Percentiles rank a stretch among this genome's conserved stretches.
These are phyloP conservation scores for Ceyx margarethae DNA, from an alignment of 2,113 vertebrate species.

Conservation along the genomic window DNA sequence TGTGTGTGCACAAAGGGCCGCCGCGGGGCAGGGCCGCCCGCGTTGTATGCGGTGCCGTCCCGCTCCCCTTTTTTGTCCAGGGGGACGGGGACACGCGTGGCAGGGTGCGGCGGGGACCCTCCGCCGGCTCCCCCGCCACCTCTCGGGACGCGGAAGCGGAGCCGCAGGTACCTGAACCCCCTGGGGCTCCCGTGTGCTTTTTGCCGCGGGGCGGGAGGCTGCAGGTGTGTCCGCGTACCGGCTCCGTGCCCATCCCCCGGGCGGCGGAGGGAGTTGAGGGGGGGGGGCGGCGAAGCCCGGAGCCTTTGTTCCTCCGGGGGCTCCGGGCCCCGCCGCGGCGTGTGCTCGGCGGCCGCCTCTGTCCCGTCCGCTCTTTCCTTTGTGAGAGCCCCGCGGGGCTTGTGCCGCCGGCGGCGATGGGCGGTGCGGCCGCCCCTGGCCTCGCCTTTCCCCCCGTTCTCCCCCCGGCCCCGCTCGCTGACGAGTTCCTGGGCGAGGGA, in stretches of 20 bases:
- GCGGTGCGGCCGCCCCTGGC: neutral
- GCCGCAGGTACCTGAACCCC: neutral
- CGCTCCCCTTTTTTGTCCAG: neutral
- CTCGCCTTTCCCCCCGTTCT: neutral
- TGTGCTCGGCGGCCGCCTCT: neutral
- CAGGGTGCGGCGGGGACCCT: neutral
- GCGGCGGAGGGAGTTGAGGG: no score
- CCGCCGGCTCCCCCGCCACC: neutral
- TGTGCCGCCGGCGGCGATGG: constrained; percentile 4
- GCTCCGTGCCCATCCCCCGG: neutral
- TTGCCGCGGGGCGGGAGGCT: neutral
- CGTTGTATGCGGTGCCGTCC: neutral
- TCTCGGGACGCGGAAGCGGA: neutral
- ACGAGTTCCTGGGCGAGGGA: constrained; percentile 37
- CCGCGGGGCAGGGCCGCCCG: neutral
- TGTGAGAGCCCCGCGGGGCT: constrained; percentile 16
- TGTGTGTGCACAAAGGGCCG: neutral
- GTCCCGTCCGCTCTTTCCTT: neutral
- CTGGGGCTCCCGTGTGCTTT: neutral
- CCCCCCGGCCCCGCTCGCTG: neutral
- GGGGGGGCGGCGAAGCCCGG: neutral
- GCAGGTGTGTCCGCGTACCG: neutral
- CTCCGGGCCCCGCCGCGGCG: neutral
- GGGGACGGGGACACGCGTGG: neutral
- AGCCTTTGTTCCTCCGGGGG: constrained; percentile 16